phyloP scores from a whole-genome alignment of 2,113 vertebrate species.

The Tretioscincus oriximinensis region DNA sequence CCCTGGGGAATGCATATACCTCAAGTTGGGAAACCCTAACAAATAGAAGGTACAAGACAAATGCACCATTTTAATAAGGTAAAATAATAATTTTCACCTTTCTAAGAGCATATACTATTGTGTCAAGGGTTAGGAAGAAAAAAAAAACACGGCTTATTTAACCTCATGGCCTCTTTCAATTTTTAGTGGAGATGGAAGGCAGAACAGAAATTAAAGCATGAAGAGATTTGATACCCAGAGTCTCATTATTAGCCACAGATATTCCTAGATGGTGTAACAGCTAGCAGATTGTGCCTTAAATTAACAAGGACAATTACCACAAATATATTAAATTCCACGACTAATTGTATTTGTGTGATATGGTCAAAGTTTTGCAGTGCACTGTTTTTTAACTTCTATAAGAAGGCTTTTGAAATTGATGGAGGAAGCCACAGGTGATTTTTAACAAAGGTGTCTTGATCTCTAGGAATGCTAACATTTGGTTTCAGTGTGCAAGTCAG shows the following conservation, averaged over 20 bases:
- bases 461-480: background rate
- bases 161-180: conserved; percentile 17
- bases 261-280: background rate
- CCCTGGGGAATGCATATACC: too few relatives aligned
- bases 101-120: conserved; percentile 10
- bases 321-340: conserved; percentile 9
- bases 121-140: conserved; percentile 24
- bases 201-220: background rate
- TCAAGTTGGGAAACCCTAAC: too few relatives aligned
- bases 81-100: conserved; percentile 13
- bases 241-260: conserved; percentile 26
- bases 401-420: background rate
- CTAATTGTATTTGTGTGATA: background rate
- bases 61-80: background rate
- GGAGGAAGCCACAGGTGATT: background rate
- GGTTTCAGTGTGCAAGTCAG: background rate
- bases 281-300: conserved; percentile 6
- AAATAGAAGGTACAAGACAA: background rate
- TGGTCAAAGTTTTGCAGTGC: background rate
- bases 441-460: too few relatives aligned
- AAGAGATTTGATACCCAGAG: background rate
- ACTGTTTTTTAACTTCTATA: background rate
- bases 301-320: conserved; percentile 7
- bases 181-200: background rate
- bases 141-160: conserved; percentile 29